A percentile compares a stretch with the other conserved stretches of the same genome.
These are phyloP conservation scores for Neolamprologus caudopunctatus DNA, from an alignment of 2,113 vertebrate genomes.

Conservation along the genomic window DNA sequence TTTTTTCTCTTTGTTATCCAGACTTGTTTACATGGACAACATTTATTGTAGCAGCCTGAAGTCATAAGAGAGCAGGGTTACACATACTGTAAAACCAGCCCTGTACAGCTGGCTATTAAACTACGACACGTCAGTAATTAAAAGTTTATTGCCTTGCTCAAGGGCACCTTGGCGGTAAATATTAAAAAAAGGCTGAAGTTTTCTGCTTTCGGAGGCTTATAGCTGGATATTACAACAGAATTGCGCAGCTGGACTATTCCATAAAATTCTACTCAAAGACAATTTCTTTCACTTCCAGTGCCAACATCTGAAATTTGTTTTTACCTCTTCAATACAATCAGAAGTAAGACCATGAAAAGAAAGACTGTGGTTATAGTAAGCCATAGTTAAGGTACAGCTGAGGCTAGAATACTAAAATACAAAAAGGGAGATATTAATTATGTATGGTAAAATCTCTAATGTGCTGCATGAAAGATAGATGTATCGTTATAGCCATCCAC, in stretches of 20 bases:
- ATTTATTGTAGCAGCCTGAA: constrained; percentile 1
- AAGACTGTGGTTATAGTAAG: neutral
- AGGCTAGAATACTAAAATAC: neutral
- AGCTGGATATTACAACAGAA: neutral
- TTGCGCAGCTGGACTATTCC: neutral
- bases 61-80: neutral
- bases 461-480: neutral
- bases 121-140: constrained; percentile 1
- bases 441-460: neutral
- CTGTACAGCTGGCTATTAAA: constrained; percentile 1
- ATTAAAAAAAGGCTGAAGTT: neutral
- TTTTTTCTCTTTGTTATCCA: neutral
- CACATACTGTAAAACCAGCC: constrained; percentile 5
- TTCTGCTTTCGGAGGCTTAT: neutral
- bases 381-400: neutral
- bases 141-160: constrained; percentile 26
- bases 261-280: neutral
- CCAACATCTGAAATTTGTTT: neutral
- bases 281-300: neutral
- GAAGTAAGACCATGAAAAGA: neutral
- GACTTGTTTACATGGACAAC: neutral
- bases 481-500: neutral
- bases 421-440: neutral
- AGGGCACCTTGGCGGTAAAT: constrained; percentile 6
- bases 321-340: neutral